Evolutionary conservation across 1,140 invertebrate species (phyloP), one percentile per base, ranked within the genome.

Genomic region (Solenopsis fugax): DNA sequence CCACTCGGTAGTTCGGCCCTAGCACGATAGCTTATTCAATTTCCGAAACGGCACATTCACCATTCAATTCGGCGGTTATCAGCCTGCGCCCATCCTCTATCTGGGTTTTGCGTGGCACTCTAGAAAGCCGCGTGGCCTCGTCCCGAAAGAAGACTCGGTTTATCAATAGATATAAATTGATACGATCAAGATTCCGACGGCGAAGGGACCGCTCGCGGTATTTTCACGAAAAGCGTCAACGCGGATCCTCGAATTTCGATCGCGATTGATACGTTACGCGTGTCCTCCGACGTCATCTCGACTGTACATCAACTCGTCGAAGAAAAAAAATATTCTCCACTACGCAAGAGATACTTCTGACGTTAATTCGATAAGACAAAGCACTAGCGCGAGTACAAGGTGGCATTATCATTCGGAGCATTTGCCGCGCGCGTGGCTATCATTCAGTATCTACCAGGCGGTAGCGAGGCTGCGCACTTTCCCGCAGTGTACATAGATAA

Each of bases 11-110:
- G 87, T 90, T 93, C 92, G 89, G 86, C 78, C 84, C 92, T 91
- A 88, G 85, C 92, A 94, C 91, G 93, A 94, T 94, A 95, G 93
- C 93, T 95, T 93, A 94, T 94, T 94, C 94, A 95, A 95, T 95
- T 95, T 95, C 94, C 94, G 94, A 94, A 95, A 92, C 93, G 92
- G 89, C 92, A 29, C 29, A 94, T 94, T 93, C 93, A 90, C 93
- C 91, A 94, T 94, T 95, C 93, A 94, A 94, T 94, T 94, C 90
- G 91, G 86, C 90, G 91, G 88, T 94, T 94, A 94, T 95, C 93
- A 93, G 89, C 89, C 82, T 88, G 69, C 81, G 89, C 88, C 89
- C 91, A 92, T 92, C 87, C 92, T 21, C 85, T 91, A 92, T 92
- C 92, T 89, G 85, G 81, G 92, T 93, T 93, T 93, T 89, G 86